These are phyloP conservation scores for Archaeoteleia sp. DNA, from an alignment of 2,888 invertebrate species.

Conservation along the genomic window DNA sequence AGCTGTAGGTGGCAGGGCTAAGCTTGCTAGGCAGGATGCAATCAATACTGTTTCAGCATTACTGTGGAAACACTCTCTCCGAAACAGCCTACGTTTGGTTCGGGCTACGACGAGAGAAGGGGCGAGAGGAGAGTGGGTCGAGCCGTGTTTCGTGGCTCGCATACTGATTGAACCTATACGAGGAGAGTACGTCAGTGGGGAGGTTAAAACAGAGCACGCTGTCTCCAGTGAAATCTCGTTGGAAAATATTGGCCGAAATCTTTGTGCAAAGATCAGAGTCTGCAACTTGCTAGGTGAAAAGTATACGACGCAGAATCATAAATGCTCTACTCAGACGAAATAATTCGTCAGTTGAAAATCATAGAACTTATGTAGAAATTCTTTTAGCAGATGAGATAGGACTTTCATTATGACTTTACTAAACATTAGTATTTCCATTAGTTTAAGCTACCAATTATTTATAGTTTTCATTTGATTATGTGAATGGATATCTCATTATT, in stretches of 20 bases:
- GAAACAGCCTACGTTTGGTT: constrained; percentile 71
- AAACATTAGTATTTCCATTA: no score
- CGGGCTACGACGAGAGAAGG: constrained; percentile 54
- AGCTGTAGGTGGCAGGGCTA: constrained; percentile 63
- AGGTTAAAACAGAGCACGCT: constrained; percentile 64
- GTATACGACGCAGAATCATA: constrained; percentile 18
- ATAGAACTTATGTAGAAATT: background rate
- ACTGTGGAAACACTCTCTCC: constrained; percentile 73
- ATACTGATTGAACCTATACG: constrained; percentile 72
- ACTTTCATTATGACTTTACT: no score
- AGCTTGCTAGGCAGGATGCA: constrained; percentile 68
- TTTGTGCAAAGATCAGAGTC: constrained; percentile 22
- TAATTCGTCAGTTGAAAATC: constrained; percentile 1
- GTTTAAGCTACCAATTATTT: no score
- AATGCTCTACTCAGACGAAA: constrained; percentile 11
- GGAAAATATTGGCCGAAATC: constrained; percentile 56
- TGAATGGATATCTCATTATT: no score
- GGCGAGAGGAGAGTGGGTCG: constrained; percentile 43
- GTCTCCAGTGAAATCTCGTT: constrained; percentile 62
- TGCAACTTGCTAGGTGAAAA: constrained; percentile 14
- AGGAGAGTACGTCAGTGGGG: constrained; percentile 55
- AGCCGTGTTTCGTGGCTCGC: constrained; percentile 71
- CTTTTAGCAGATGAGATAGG: no score
- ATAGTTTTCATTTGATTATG: no score
- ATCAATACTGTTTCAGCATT: constrained; percentile 75